Evolutionary conservation across 2,113 vertebrate species (phyloP).

Genomic region (Antigone vipio): DNA sequence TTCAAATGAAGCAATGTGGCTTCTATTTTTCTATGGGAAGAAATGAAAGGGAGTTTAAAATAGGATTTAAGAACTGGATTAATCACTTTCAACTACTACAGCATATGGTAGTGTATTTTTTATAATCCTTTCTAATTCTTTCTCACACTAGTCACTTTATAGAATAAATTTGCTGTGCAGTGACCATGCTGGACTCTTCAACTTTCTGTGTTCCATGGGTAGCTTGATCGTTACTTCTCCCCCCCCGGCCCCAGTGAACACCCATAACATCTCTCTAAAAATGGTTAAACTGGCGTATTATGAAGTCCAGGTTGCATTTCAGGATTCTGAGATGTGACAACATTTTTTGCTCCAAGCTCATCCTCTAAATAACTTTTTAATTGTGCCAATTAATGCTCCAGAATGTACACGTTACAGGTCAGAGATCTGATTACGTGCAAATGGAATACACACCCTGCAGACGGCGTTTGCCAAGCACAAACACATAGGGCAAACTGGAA

Average conservation of each 20-base stretch:
- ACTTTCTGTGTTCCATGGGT: not conserved
- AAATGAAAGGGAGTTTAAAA: conserved; percentile 63
- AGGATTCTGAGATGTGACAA: not conserved
- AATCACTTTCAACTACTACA: conserved; percentile 46
- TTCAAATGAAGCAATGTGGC: conserved; percentile 56
- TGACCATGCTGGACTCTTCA: conserved; percentile 2
- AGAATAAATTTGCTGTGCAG: conserved; percentile 27
- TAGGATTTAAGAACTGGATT: conserved; percentile 56
- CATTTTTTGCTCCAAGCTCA: not conserved
- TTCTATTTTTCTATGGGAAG: conserved; percentile 61
- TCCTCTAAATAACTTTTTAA: conserved; percentile 43
- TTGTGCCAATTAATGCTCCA: conserved; percentile 41
- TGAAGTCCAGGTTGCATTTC: not conserved
- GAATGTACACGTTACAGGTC: conserved; percentile 48
- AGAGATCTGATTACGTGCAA: conserved; percentile 30
- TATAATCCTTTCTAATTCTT: conserved; percentile 69
- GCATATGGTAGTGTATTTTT: conserved; percentile 67
- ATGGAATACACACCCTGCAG: not conserved
- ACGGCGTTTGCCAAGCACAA: not conserved
- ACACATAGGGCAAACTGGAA: not conserved
- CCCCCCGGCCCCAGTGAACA: not conserved
- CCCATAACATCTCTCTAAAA: not conserved
- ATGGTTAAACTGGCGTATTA: conserved; percentile 5
- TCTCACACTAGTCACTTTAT: conserved; percentile 39
- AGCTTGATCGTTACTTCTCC: not conserved